Conservation (phyloP, 2,797 vertebrate genomes). For the Euphonia xanthogaster region DNA sequence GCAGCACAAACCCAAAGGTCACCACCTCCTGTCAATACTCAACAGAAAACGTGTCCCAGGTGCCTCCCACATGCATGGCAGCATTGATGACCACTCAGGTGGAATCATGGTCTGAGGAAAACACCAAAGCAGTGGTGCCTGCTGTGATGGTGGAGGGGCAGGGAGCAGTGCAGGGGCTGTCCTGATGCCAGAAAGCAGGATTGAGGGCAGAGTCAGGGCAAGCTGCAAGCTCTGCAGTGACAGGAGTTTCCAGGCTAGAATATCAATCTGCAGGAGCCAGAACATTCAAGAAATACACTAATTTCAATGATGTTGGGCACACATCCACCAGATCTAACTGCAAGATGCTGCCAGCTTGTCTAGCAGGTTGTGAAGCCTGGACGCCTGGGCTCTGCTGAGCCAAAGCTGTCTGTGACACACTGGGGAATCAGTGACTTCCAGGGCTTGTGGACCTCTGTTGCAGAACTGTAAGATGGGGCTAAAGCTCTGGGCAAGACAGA, state of each 20-base stretch:
- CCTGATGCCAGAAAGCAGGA: not conserved
- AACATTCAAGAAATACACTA: not conserved
- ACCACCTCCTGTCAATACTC: not conserved
- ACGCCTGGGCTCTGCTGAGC: not conserved
- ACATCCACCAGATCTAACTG: accelerated
- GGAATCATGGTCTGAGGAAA: not conserved
- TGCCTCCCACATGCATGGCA: not conserved
- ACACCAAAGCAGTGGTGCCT: not conserved
- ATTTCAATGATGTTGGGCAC: not conserved
- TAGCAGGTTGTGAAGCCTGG: not conserved
- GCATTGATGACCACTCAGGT: not conserved
- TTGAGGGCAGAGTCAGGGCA: not conserved
- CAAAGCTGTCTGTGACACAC: not conserved
- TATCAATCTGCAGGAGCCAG: not conserved
- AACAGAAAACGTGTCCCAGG: not conserved
- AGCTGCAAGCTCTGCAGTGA: not conserved
- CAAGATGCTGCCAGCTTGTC: not conserved
- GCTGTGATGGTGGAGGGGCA: not conserved
- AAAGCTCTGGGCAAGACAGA: not conserved
- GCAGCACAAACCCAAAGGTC: not conserved
- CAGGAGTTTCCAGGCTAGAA: not conserved
- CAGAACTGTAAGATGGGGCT: not conserved
- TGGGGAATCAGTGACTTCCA: not conserved
- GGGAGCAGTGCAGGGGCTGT: not conserved
- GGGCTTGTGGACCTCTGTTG: not conserved